A percentile compares a stretch with the other conserved stretches of the same genome.
phyloP scores from a whole-genome alignment of 92 coral and sea anemone genomes.

The Muricea muricata region DNA sequence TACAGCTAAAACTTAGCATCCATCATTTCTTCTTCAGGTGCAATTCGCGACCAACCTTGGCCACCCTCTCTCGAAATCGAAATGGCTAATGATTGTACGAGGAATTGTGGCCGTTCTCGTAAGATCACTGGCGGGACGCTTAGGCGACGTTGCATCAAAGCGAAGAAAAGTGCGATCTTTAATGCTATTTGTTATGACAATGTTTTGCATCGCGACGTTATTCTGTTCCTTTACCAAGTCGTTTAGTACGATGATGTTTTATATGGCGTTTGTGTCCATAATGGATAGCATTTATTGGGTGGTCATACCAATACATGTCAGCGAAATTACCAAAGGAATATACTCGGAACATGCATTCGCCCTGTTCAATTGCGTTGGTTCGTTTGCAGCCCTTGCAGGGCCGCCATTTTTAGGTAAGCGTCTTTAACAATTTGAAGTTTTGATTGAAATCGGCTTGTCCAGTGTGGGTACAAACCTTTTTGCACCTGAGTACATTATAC shows the following conservation, averaged over 20 bases:
- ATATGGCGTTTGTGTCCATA: conserved; percentile 25
- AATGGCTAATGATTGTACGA: conserved; percentile 27
- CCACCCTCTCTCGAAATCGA: conserved; percentile 7
- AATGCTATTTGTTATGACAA: neutral
- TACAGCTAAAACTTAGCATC: neutral
- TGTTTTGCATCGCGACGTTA: conserved; percentile 13
- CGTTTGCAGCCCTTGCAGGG: conserved; percentile 38
- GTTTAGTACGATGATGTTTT: conserved; percentile 1
- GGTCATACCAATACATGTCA: neutral
- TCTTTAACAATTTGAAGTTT: neutral
- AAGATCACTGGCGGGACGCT: neutral
- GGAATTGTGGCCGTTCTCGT: neutral
- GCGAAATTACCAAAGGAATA: neutral
- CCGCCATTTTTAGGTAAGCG: conserved; percentile 29
- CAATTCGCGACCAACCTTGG: conserved; percentile 30
- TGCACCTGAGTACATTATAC: too few species aligned
- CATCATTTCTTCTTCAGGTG: conserved; percentile 16
- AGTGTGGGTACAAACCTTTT: too few species aligned
- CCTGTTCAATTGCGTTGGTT: conserved; percentile 15
- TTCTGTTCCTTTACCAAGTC: conserved; percentile 5
- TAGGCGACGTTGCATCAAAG: neutral
- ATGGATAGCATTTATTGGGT: conserved; percentile 35
- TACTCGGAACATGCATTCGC: conserved; percentile 28
- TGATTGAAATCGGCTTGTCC: too few species aligned
- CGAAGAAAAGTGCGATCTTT: neutral